A percentile compares a stretch with the other conserved stretches of the same genome.
These are phyloP conservation scores for Glyptemys insculpta DNA, from an alignment of 2,797 vertebrate genomes.

Conservation along the genomic window DNA sequence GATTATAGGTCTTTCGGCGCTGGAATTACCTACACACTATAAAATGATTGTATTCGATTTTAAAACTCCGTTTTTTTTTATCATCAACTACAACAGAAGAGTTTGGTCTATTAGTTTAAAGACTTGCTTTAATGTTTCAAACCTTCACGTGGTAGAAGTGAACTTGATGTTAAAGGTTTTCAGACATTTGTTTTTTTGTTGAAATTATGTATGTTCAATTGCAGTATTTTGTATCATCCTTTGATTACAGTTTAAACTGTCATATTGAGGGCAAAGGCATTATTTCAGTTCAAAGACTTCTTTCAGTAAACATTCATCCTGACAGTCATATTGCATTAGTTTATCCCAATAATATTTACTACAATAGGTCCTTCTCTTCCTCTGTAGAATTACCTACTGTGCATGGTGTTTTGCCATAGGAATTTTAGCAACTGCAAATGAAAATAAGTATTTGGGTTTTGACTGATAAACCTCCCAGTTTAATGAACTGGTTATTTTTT, in stretches of 20 bases:
- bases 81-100: neutral
- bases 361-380: constrained; percentile 51
- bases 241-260: constrained; percentile 34
- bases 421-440: neutral
- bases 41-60: rapidly evolving
- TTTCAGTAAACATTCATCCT: neutral
- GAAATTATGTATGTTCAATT: constrained; percentile 2
- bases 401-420: neutral
- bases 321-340: constrained; percentile 46
- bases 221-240: constrained; percentile 15
- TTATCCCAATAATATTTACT: constrained; percentile 28
- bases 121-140: constrained; percentile 1
- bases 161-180: constrained; percentile 21
- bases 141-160: constrained; percentile 30
- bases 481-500: neutral
- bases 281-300: constrained; percentile 3
- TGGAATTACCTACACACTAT: rapidly evolving
- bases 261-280: constrained; percentile 11
- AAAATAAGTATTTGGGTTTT: neutral
- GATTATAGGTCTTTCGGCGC: rapidly evolving
- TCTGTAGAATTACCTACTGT: neutral
- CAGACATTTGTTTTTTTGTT: neutral
- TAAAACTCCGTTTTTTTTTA: rapidly evolving
- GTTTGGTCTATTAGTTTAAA: neutral
- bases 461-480: neutral